Percentiles rank a stretch among this genome's conserved stretches.
Evolutionary conservation across 2,888 invertebrate genomes (phyloP).

Genomic region (Epinotia demarniana): DNA sequence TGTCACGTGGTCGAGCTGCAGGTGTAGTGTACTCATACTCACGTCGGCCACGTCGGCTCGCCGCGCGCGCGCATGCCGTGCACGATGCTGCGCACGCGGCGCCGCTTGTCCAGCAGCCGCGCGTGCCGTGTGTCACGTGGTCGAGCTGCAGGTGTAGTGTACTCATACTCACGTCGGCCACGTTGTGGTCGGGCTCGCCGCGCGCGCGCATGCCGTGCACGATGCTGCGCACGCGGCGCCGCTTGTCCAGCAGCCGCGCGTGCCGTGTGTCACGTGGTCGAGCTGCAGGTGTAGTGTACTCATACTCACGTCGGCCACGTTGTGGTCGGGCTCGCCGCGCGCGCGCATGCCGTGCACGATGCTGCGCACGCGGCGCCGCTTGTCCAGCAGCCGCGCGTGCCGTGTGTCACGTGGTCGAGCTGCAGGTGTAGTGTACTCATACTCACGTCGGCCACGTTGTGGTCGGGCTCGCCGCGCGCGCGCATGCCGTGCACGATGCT

Average conservation of each 20-base stretch:
- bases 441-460: slow-evolving; percentile 91
- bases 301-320: slow-evolving; percentile 91
- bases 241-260: slow-evolving; percentile 93
- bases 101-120: slow-evolving; percentile 93
- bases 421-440: no score
- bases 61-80: slow-evolving; percentile 81
- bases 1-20: slow-evolving; percentile 90
- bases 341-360: slow-evolving; percentile 58
- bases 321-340: slow-evolving; percentile 90
- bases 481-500: neutral
- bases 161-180: slow-evolving; percentile 91
- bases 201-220: slow-evolving; percentile 72
- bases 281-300: slow-evolving; percentile 93
- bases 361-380: slow-evolving; percentile 87
- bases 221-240: slow-evolving; percentile 82
- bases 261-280: no score
- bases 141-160: slow-evolving; percentile 90
- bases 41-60: slow-evolving; percentile 93
- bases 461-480: slow-evolving; percentile 90
- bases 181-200: slow-evolving; percentile 90
- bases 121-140: no score
- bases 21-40: no score
- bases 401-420: no score
- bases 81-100: slow-evolving; percentile 72
- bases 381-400: slow-evolving; percentile 93